Conservation (phyloP, 2,888 invertebrate genomes). For the Morinoia aosen region DNA sequence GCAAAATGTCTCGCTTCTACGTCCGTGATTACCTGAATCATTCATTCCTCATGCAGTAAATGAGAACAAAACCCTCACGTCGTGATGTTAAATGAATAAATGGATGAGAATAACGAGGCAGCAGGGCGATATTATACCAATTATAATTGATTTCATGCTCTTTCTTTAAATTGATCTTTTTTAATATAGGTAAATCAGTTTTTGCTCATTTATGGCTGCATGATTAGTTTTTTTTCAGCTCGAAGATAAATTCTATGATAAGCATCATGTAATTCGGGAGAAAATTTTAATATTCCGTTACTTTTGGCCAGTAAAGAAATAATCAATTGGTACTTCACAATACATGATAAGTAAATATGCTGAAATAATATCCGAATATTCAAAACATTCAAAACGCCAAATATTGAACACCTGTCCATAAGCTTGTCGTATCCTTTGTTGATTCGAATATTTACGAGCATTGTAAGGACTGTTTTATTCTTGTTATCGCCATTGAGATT, state of each 20-base stretch:
- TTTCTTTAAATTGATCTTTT: background rate
- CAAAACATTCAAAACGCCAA: no score
- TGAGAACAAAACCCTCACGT: no score
- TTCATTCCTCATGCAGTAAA: no score
- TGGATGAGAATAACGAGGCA: no score
- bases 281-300: no score
- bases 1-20: no score
- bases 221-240: no score
- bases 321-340: background rate
- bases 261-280: no score
- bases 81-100: no score
- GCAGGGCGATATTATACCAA: no score
- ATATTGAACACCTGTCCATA: background rate
- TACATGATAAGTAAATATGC: background rate
- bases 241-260: no score
- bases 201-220: background rate
- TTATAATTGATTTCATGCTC: background rate
- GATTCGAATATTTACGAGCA: background rate
- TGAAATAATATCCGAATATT: background rate
- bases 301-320: background rate
- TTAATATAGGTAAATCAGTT: background rate
- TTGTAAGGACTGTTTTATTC: background rate
- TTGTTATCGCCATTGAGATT: background rate
- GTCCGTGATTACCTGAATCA: no score
- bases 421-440: background rate